Percentiles rank a stretch among this genome's conserved stretches.
Evolutionary conservation across 2,113 vertebrate genomes (phyloP).

Genomic region (Macheiramphus alcinus): DNA sequence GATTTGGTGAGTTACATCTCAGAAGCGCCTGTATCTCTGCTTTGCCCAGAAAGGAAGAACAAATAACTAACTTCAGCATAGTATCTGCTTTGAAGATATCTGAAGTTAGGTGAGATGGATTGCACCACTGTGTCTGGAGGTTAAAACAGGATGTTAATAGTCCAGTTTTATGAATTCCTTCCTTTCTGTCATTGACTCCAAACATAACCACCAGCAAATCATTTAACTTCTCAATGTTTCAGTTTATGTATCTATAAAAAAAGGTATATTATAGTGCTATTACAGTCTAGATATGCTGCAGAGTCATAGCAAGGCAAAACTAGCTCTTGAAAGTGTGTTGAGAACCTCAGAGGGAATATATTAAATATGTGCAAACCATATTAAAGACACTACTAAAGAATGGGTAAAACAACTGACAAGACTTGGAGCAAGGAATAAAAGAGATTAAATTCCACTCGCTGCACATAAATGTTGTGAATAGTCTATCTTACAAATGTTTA

Average conservation of each 20-base stretch:
- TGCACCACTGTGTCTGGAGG: background rate
- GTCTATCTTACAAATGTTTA: slow-evolving; percentile 40
- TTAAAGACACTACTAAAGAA: slow-evolving; percentile 49
- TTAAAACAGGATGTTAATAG: background rate
- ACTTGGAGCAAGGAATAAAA: slow-evolving; percentile 39
- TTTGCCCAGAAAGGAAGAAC: background rate
- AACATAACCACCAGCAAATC: slow-evolving; percentile 38
- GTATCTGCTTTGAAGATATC: background rate
- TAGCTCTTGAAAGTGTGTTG: slow-evolving; percentile 20
- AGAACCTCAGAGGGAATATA: slow-evolving; percentile 56
- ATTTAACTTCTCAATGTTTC: slow-evolving; percentile 31
- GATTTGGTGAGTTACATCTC: background rate
- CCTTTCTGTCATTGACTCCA: background rate
- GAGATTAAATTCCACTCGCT: slow-evolving; percentile 58
- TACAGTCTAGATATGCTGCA: background rate
- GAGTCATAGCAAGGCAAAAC: slow-evolving; percentile 18
- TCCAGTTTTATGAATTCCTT: background rate
- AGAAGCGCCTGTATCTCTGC: background rate
- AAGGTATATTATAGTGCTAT: background rate
- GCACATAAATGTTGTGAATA: slow-evolving; percentile 35
- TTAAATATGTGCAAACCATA: slow-evolving; percentile 48
- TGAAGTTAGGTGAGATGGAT: background rate
- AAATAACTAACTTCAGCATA: background rate
- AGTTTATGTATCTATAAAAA: slow-evolving; percentile 37
- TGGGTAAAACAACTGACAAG: slow-evolving; percentile 38